Evolutionary conservation across 2,797 vertebrate species (phyloP).

Genomic region (Enteromius treurensis): DNA sequence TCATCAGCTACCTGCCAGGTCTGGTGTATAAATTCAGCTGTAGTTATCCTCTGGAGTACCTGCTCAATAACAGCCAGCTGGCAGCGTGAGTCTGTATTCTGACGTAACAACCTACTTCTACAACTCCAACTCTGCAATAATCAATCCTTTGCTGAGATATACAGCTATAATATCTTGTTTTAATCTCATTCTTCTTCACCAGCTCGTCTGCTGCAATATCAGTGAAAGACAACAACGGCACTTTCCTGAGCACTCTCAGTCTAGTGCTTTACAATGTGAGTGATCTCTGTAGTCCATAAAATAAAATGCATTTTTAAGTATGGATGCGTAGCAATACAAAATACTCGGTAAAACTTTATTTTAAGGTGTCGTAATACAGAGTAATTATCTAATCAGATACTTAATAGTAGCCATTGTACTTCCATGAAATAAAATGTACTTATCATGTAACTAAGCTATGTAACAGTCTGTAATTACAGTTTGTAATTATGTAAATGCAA

Average conservation of each 20-base stretch:
- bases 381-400: too few species aligned
- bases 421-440: too few species aligned
- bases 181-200: constrained; percentile 52
- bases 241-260: constrained; percentile 96
- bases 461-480: too few species aligned
- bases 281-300: constrained; percentile 52
- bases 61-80: constrained; percentile 98
- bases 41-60: constrained; percentile 95
- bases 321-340: background rate
- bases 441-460: too few species aligned
- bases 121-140: background rate
- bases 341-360: background rate
- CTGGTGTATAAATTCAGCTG: constrained; percentile 98
- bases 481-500: too few species aligned
- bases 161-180: background rate
- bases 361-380: too few species aligned
- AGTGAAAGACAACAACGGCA: constrained; percentile 95
- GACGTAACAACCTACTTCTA: background rate
- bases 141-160: background rate
- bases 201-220: constrained; percentile 96
- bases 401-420: too few species aligned
- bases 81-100: constrained; percentile 68
- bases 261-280: constrained; percentile 97
- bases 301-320: background rate
- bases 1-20: constrained; percentile 97